Base-by-base conservation (phyloP, 2,888 invertebrate genomes). In the Xestoiulus laeticollis region DNA sequence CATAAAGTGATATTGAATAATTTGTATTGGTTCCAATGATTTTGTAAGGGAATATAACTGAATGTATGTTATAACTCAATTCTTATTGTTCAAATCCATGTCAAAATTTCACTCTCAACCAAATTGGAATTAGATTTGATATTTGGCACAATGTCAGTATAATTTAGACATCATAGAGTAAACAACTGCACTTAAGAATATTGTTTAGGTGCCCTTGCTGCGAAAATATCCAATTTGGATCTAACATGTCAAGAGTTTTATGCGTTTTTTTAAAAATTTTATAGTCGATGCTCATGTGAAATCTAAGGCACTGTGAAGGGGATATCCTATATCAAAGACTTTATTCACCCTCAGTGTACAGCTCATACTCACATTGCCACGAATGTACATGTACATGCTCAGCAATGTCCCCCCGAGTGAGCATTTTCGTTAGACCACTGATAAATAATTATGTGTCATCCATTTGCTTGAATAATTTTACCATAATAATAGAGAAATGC, bases 401-500 rank as follows among this genome's bases (percentile, higher is more conserved):
- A 59, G 4, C 12, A 4, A 59, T 59, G 59, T 59, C 59, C 59
- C n/a, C 43, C 59, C 59, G 5, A 26, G 68, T 22, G 68, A 26
- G 26, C 26, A n/a, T 22, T 48, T 68, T 26, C 68, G 22, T 22
- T 78, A 30, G 26, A 26, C 78, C 78, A 78, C 78, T 78, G 78
- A 26, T 30, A 30, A 78, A 78, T 78, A 78, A 78, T 78, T 78
- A 78, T 78, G 78, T 78, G 78, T 78, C 78, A 78, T 78, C 30
- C 78, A 30, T 78, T 30, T 78, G 26, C 78, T 78, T 30, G 78
- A 78, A 78, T 78, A 78, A 78, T 78, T 78, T 78, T 78, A 78
- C 78, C 78, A 78, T 78, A 78, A 78, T 78, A 78, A 30, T 78
- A 78, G 78, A 78, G 78, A 78, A 78, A 78, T 78, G 78, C 30